Evolutionary conservation across 2,113 vertebrate genomes (phyloP), one percentile per base, ranked within the genome.

Genomic region (Paradoxurus hermaphroditus): DNA sequence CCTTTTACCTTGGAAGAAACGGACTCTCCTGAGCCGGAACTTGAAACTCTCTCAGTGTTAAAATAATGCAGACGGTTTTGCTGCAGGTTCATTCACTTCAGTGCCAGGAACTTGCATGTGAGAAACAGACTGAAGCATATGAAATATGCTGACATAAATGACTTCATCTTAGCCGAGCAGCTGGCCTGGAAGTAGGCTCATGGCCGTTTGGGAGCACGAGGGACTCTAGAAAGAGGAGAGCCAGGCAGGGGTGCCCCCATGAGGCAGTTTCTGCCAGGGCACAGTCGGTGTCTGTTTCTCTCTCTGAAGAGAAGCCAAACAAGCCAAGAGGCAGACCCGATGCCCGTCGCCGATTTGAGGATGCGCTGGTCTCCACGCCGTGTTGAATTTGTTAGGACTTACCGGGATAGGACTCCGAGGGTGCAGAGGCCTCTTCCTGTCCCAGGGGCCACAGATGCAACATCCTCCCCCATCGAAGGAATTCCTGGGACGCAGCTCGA

Each of bases 221-320:
- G 85, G 68, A 3, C 31, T 3, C 0, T 1, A 15, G 68, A 46
- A 36, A 13, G 31, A 85, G 34, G 29, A 59, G 14, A 86, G 25
- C 5, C 77, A 39, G 46, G 5, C 2, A 16, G 12, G 3, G 23
- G 2, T 83, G 6, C 18, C 62, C 19, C 62, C 18, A 1, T 0
- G 0, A 10, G 12, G 1, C 1, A 0, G 49, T 62, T 49, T 23
- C 31, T 36, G 3, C 39, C 4, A 9, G 65, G 29, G 34, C 15
- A 7, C 65, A 14, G 27, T 13, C 65, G 14, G 27, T 10, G 3
- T 41, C 49, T 68, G 21, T 36, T 63, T 25, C 49, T 94, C 3
- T 0, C 15, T 51, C 8, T 0, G 3, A 31, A 44, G 13, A 86
- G 70, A 72, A 79, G 44, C 39, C 34, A 51, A 7, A 46, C 3